A percentile compares a stretch with the other conserved stretches of the same genome.
Evolutionary conservation across 2,113 vertebrate species (phyloP).

Genomic region (Columba janthina): DNA sequence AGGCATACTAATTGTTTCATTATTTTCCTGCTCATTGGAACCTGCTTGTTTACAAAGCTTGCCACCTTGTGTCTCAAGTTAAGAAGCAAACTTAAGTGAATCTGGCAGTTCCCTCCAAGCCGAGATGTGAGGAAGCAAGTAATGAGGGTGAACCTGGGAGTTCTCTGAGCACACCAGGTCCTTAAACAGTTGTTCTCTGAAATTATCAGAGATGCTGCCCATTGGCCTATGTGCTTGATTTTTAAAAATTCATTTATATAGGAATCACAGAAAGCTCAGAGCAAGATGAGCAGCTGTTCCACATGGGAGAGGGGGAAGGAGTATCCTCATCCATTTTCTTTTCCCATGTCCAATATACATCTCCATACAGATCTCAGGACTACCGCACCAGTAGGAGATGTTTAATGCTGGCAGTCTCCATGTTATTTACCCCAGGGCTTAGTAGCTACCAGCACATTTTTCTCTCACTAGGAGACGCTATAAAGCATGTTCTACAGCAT

Average conservation of each 20-base stretch:
- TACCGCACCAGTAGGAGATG: not conserved
- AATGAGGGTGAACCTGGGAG: not conserved
- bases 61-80: not conserved
- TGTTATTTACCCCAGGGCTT: not conserved
- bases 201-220: not conserved
- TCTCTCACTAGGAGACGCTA: not conserved
- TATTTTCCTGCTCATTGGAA: not conserved
- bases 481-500: not conserved
- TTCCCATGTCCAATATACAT: not conserved
- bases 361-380: not conserved
- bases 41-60: not conserved
- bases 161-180: not conserved
- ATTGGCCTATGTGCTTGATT: not conserved
- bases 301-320: not conserved
- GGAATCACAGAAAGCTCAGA: not conserved
- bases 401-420: not conserved
- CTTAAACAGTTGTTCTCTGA: not conserved
- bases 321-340: not conserved
- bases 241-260: not conserved
- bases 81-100: not conserved
- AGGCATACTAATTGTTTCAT: not conserved
- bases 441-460: not conserved
- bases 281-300: not conserved
- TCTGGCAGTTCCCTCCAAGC: not conserved
- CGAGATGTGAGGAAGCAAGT: not conserved